Evolutionary conservation across 2,888 invertebrate genomes (phyloP).

Genomic region (Pilophorus perplexus): DNA sequence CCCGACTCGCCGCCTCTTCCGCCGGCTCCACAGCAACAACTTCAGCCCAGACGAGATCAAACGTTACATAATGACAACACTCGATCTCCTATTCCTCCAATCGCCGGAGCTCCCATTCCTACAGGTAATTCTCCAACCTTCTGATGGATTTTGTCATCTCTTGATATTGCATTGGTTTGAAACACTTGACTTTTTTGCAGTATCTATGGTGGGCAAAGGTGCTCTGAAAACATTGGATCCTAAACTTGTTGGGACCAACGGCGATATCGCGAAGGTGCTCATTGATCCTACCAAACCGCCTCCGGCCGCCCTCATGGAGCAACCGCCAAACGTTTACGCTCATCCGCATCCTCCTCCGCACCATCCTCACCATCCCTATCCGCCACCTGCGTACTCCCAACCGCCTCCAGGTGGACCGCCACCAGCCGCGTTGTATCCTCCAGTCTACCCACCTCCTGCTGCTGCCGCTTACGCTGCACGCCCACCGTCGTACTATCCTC

Average conservation of each 20-base stretch:
- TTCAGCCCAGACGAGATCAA: background rate
- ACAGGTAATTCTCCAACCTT: conserved; percentile 9
- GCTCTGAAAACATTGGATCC: background rate
- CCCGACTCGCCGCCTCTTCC: conserved; percentile 48
- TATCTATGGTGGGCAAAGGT: conserved; percentile 22
- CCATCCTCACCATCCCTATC: conserved; percentile 35
- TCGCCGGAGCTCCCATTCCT: conserved; percentile 23
- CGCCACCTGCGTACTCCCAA: conserved; percentile 8
- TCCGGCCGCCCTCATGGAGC: background rate
- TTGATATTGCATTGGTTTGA: background rate
- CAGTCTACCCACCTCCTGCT: conserved; percentile 36
- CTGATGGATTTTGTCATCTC: background rate
- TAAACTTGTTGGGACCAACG: conserved; percentile 9
- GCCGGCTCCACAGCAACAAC: conserved; percentile 3
- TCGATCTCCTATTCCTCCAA: conserved; percentile 3
- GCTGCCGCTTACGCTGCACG: background rate
- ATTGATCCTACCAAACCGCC: conserved; percentile 32
- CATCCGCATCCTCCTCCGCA: conserved; percentile 34
- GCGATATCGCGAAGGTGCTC: conserved; percentile 16
- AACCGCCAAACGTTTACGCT: conserved; percentile 25
- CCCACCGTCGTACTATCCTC: conserved; percentile 12
- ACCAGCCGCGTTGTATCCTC: conserved; percentile 29
- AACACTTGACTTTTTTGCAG: background rate
- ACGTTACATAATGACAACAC: conserved; percentile 2
- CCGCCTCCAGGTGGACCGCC: conserved; percentile 6